Conservation (phyloP, 2,888 invertebrate species). For the Ormyrus rosae region DNA sequence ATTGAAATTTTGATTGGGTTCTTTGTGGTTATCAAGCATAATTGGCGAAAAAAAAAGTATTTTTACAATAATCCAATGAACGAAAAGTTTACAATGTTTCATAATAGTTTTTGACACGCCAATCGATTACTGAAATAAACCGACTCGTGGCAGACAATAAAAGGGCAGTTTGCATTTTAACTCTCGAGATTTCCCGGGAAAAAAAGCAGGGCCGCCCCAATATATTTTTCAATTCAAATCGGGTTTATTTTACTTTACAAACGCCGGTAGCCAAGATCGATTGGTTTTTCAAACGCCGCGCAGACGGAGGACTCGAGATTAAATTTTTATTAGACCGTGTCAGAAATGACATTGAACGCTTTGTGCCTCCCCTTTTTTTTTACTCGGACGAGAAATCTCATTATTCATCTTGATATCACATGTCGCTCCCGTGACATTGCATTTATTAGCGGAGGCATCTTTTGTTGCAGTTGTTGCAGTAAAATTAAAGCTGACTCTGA, state of each 20-base stretch:
- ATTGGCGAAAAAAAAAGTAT: too few species aligned
- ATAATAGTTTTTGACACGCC: too few species aligned
- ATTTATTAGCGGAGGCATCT: constrained; percentile 23
- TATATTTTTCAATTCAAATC: constrained; percentile 35
- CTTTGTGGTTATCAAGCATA: too few species aligned
- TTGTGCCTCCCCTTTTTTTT: neutral
- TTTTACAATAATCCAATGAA: too few species aligned
- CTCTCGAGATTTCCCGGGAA: constrained; percentile 1
- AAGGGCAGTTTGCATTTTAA: constrained; percentile 17
- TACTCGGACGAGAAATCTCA: constrained; percentile 34
- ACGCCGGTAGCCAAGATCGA: constrained; percentile 38
- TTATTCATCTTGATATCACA: constrained; percentile 37
- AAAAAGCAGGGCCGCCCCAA: neutral
- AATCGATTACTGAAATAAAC: too few species aligned
- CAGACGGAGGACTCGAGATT: constrained; percentile 29
- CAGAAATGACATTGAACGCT: constrained; percentile 45
- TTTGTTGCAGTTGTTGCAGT: neutral
- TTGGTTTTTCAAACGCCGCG: constrained; percentile 42
- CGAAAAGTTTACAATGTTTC: too few species aligned
- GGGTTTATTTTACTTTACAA: constrained; percentile 51
- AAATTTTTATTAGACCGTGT: constrained; percentile 50
- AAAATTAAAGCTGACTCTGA: neutral
- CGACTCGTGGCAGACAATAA: too few species aligned
- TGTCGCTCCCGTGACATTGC: constrained; percentile 33
- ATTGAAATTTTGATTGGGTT: too few species aligned